Evolutionary conservation across 1,140 invertebrate genomes (phyloP).

Genomic region (Bombus turneri): DNA sequence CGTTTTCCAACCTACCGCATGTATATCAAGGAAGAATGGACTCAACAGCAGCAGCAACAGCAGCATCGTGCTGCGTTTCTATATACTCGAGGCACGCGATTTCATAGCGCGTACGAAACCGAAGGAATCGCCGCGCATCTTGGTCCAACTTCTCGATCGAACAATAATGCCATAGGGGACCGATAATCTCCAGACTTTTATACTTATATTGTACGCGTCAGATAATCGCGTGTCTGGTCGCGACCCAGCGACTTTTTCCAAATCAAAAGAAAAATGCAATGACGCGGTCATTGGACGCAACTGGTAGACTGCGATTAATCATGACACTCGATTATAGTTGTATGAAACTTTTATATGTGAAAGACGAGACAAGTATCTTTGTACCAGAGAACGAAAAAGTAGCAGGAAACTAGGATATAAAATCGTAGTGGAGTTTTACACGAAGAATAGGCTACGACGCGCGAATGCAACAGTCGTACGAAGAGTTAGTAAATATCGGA

Average conservation of each 20-base stretch:
- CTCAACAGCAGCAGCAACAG: too few species aligned
- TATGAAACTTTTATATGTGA: slow-evolving; percentile 60
- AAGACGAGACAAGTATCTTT: slow-evolving; percentile 51
- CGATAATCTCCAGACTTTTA: slow-evolving; percentile 23
- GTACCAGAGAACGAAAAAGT: slow-evolving; percentile 14
- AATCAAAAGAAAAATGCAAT: slow-evolving; percentile 15
- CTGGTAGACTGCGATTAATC: slow-evolving; percentile 53
- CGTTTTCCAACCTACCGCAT: not conserved
- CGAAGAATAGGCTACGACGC: not conserved
- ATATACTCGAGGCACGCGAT: slow-evolving; percentile 1
- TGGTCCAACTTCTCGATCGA: not conserved
- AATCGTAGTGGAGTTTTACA: not conserved
- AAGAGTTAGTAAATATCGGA: not conserved
- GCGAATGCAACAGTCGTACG: slow-evolving; percentile 12
- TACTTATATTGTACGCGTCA: not conserved
- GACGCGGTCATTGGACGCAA: slow-evolving; percentile 13
- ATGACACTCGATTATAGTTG: slow-evolving; percentile 63
- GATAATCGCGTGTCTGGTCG: not conserved
- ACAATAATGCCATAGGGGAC: slow-evolving; percentile 23
- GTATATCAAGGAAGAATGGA: not conserved
- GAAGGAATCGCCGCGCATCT: not conserved
- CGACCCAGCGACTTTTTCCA: not conserved
- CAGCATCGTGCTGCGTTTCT: not conserved
- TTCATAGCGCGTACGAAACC: not conserved
- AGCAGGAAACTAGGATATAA: slow-evolving; percentile 27